These are phyloP conservation scores for Acronicta aceris DNA, from an alignment of 2,888 invertebrate genomes.

Conservation along the genomic window DNA sequence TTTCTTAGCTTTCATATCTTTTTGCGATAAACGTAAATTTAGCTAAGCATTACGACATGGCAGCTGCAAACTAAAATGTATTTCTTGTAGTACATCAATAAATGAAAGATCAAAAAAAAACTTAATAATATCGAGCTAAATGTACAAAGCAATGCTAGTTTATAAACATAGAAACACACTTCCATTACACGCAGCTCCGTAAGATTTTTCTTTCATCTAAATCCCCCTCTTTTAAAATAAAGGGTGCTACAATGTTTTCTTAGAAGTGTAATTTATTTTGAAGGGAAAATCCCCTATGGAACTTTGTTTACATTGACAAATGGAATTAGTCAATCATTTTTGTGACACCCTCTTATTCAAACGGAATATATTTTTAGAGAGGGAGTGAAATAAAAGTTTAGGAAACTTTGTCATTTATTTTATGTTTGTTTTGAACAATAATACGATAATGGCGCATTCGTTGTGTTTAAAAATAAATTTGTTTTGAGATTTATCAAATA, in stretches of 20 bases:
- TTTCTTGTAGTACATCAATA: not conserved
- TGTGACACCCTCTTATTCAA: constrained; percentile 14
- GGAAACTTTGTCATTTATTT: constrained; percentile 17
- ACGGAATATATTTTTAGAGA: constrained; percentile 15
- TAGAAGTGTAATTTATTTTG: constrained; percentile 20
- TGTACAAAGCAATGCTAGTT: constrained; percentile 8
- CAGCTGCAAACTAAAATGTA: not conserved
- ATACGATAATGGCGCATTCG: not conserved
- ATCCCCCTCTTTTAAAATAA: constrained; percentile 23
- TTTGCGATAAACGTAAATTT: not conserved
- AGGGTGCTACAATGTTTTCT: constrained; percentile 33
- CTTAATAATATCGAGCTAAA: constrained; percentile 9
- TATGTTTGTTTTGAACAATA: constrained; percentile 5
- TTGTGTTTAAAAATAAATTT: not conserved
- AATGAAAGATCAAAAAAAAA: not conserved
- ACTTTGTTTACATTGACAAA: constrained; percentile 51
- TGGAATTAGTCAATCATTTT: constrained; percentile 43
- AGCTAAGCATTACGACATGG: not conserved
- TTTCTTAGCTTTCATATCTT: not conserved
- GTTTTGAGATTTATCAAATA: not conserved
- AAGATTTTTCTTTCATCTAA: constrained; percentile 25
- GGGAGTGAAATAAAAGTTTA: constrained; percentile 10
- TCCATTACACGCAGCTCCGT: constrained; percentile 2
- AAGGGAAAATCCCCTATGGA: constrained; percentile 24
- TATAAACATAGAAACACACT: constrained; percentile 12